Conservation (phyloP, 2,797 vertebrate genomes). For the Echiichthys vipera region DNA sequence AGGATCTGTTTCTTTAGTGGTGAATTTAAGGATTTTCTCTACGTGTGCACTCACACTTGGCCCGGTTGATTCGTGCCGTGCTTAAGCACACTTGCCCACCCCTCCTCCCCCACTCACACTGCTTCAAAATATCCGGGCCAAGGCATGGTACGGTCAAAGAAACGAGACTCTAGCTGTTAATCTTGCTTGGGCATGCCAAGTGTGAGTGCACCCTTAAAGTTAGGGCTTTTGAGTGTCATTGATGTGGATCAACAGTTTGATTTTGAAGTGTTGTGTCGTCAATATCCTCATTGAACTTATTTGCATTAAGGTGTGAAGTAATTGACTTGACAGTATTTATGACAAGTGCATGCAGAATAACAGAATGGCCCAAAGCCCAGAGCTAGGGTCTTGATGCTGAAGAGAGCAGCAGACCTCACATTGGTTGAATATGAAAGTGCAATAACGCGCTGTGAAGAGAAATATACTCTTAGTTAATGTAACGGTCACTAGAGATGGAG, state of each 20-base stretch:
- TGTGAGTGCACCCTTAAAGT: too few relatives aligned
- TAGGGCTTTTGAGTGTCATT: conserved; percentile 21
- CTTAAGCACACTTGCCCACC: too few relatives aligned
- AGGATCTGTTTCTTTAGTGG: not conserved
- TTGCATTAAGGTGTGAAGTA: not conserved
- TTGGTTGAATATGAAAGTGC: conserved; percentile 50
- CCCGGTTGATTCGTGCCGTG: too few relatives aligned
- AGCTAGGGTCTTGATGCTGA: not conserved
- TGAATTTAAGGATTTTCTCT: not conserved
- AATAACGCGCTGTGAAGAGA: conserved; percentile 46
- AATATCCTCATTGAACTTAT: conserved; percentile 1
- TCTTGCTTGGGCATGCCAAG: too few relatives aligned
- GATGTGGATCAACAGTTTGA: conserved; percentile 20
- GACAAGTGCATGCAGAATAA: conserved; percentile 7
- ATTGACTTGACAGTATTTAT: not conserved
- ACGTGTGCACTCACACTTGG: too few relatives aligned
- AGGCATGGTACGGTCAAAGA: too few relatives aligned
- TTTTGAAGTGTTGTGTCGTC: conserved; percentile 13
- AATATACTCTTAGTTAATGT: not conserved
- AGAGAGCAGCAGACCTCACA: conserved; percentile 15
- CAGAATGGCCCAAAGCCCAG: not conserved
- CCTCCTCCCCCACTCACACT: too few relatives aligned
- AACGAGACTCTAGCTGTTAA: too few relatives aligned
- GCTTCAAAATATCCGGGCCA: too few relatives aligned
- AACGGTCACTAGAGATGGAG: not conserved